phyloP scores from a whole-genome alignment of 1,140 invertebrate species.

The Glomeris maerens region DNA sequence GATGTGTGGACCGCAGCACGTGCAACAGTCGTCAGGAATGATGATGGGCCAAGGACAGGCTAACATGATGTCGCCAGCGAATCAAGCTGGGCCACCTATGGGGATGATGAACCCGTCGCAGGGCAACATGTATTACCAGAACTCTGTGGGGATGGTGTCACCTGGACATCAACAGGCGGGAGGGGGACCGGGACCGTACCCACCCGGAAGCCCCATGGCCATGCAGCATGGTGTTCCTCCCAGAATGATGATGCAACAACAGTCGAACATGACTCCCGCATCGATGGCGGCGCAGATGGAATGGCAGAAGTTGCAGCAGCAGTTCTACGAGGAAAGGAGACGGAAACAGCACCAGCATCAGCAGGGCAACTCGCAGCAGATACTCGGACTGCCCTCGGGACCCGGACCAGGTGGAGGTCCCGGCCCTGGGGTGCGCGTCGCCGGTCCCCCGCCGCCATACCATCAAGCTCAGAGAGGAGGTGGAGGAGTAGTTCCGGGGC shows the following conservation, averaged over 20 bases:
- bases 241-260: conserved; percentile 22
- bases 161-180: conserved; percentile 1
- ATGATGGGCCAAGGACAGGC: conserved; percentile 8
- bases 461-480: conserved; percentile 58
- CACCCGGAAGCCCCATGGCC: conserved; percentile 8
- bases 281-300: conserved; percentile 26
- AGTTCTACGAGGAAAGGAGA: conserved; percentile 28
- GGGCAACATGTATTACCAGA: neutral
- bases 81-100: neutral
- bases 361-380: neutral
- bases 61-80: conserved; percentile 21
- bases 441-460: conserved; percentile 75
- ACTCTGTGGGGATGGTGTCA: conserved; percentile 1
- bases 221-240: conserved; percentile 19
- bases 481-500: conserved; percentile 20
- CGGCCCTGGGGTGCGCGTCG: conserved; percentile 28
- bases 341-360: conserved; percentile 22
- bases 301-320: conserved; percentile 70
- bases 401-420: conserved; percentile 24
- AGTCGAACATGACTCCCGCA: conserved; percentile 23
- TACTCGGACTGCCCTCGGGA: conserved; percentile 33
- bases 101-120: neutral
- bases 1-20: conserved; percentile 15
- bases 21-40: conserved; percentile 8
- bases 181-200: neutral